phyloP scores from a whole-genome alignment of 2,888 invertebrate species.

The Apamea anceps region DNA sequence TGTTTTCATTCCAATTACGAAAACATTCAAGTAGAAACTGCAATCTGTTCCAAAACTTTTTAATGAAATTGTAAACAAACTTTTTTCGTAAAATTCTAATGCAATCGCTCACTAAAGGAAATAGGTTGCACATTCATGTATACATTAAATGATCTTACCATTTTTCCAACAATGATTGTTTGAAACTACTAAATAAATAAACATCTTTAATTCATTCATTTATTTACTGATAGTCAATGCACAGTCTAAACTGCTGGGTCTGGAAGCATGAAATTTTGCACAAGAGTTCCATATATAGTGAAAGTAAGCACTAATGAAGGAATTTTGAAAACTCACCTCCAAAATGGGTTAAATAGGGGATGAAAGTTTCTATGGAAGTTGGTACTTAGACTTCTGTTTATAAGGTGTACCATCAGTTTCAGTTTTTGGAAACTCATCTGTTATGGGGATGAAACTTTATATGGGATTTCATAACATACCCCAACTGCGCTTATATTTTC shows the following conservation, averaged over 20 bases:
- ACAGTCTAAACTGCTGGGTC: not conserved
- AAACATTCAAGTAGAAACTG: constrained; percentile 51
- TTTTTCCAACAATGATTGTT: not conserved
- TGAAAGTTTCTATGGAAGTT: not conserved
- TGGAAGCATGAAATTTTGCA: not conserved
- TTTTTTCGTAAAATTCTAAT: not conserved
- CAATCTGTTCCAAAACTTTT: constrained; percentile 35
- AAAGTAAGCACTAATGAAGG: not conserved
- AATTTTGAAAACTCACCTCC: not conserved
- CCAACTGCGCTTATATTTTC: constrained; percentile 15
- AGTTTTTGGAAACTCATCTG: not conserved
- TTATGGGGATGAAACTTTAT: not conserved
- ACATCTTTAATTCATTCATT: not conserved
- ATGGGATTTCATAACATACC: not conserved
- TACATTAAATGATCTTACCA: not conserved
- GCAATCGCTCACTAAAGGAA: not conserved
- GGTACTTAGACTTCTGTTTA: not conserved
- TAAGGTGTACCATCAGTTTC: no score
- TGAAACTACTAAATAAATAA: constrained; percentile 1
- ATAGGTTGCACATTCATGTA: not conserved
- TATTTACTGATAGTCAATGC: not conserved
- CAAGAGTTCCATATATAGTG: not conserved
- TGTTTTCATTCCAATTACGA: constrained; percentile 64
- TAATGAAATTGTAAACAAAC: constrained; percentile 23
- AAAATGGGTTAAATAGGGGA: not conserved